Conservation (phyloP, 2,113 vertebrate genomes). For the Pomatorhinus ruficollis region DNA sequence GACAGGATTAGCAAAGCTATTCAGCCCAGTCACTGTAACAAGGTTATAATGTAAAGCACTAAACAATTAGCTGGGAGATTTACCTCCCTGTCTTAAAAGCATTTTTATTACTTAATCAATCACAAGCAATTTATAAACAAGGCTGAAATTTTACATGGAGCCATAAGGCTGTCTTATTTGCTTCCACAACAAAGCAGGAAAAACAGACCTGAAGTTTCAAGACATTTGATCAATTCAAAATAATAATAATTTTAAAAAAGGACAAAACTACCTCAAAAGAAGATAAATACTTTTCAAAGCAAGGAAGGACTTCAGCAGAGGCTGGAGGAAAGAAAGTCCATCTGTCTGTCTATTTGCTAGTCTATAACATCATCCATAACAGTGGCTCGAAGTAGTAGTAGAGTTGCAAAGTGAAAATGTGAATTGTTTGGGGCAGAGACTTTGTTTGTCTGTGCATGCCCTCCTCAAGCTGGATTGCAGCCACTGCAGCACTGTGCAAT, state of each 20-base stretch:
- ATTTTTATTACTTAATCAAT: slow-evolving; percentile 84
- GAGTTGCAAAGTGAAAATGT: not conserved
- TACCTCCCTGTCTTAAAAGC: slow-evolving; percentile 81
- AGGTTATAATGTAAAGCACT: slow-evolving; percentile 73
- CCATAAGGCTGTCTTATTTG: slow-evolving; percentile 67
- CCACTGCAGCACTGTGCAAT: not conserved
- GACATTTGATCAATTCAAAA: slow-evolving; percentile 60
- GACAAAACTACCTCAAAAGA: not conserved
- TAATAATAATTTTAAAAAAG: not conserved
- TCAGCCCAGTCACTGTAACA: slow-evolving; percentile 41
- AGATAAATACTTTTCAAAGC: slow-evolving; percentile 1
- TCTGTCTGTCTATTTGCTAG: not conserved
- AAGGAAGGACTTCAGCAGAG: not conserved
- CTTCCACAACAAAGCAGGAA: slow-evolving; percentile 54
- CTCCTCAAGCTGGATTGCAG: not conserved
- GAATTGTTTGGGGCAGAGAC: not conserved
- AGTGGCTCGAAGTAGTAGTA: not conserved
- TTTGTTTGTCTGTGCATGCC: not conserved
- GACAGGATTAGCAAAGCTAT: slow-evolving; percentile 33
- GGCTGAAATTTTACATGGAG: slow-evolving; percentile 67
- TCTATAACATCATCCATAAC: not conserved
- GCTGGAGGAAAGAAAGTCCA: not conserved
- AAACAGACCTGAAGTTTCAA: slow-evolving; percentile 59
- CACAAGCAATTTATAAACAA: slow-evolving; percentile 80
- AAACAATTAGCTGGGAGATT: slow-evolving; percentile 77